Conservation (phyloP, 2,888 invertebrate genomes). For the Habrosyne pyritoides region DNA sequence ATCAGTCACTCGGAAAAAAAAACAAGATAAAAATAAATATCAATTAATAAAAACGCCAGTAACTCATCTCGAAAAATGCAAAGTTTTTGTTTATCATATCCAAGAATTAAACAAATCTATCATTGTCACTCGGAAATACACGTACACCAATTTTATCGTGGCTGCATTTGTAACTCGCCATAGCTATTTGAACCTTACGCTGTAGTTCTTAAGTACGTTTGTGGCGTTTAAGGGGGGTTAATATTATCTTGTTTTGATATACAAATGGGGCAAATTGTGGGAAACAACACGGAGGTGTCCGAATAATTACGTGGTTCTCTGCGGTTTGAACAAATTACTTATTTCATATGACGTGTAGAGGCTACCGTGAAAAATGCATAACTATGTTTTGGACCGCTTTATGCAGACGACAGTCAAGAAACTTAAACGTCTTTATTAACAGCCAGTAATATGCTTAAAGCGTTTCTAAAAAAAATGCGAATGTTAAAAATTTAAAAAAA, state of each 20-base stretch:
- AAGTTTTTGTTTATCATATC: slow-evolving; percentile 16
- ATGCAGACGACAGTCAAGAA: slow-evolving; percentile 30
- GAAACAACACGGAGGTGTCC: slow-evolving; percentile 65
- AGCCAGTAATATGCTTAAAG: too few relatives aligned
- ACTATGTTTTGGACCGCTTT: slow-evolving; percentile 46
- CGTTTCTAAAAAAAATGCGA: too few relatives aligned
- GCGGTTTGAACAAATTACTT: slow-evolving; percentile 65
- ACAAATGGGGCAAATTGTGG: slow-evolving; percentile 62
- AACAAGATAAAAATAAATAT: background rate
- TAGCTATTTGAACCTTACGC: slow-evolving; percentile 29
- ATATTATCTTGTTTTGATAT: slow-evolving; percentile 27
- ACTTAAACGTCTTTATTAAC: too few relatives aligned
- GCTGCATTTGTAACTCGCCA: slow-evolving; percentile 14
- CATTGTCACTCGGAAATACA: slow-evolving; percentile 56
- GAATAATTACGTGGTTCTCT: slow-evolving; percentile 59
- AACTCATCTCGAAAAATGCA: slow-evolving; percentile 23
- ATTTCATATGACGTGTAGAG: slow-evolving; percentile 42
- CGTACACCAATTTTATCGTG: slow-evolving; percentile 24
- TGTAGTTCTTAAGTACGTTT: slow-evolving; percentile 18
- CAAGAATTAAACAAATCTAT: slow-evolving; percentile 57
- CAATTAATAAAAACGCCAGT: slow-evolving; percentile 5
- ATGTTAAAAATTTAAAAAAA: too few relatives aligned
- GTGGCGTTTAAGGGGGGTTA: background rate
- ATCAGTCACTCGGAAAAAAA: background rate
- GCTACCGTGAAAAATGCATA: slow-evolving; percentile 74